Evolutionary conservation across 1,140 invertebrate genomes (phyloP).

Genomic region (Adoxophyes honmai): DNA sequence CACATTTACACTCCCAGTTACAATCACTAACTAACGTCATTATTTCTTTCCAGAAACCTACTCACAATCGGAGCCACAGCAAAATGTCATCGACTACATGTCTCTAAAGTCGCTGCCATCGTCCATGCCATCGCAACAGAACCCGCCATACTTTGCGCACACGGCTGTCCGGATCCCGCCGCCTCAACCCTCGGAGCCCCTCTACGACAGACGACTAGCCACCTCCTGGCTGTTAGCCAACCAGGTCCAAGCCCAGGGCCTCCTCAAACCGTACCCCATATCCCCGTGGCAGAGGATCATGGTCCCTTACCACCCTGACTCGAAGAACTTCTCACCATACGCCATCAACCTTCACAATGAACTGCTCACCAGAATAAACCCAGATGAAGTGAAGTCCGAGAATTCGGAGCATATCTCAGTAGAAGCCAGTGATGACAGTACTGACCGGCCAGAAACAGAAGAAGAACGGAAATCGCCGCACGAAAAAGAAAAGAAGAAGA

Average conservation of each 20-base stretch:
- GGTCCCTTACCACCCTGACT: constrained; percentile 69
- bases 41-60: constrained; percentile 65
- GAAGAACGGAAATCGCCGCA: constrained; percentile 60
- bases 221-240: constrained; percentile 78
- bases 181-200: constrained; percentile 47
- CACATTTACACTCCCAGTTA: too few species aligned
- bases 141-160: constrained; percentile 66
- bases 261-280: constrained; percentile 66
- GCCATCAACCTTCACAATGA: constrained; percentile 56
- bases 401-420: constrained; percentile 70
- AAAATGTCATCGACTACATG: constrained; percentile 67
- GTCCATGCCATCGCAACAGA: constrained; percentile 43
- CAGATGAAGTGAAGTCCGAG: constrained; percentile 68
- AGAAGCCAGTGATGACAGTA: constrained; percentile 80
- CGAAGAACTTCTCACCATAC: constrained; percentile 63
- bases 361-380: constrained; percentile 51
- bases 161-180: constrained; percentile 52
- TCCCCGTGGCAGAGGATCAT: constrained; percentile 77
- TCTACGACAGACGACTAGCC: constrained; percentile 76
- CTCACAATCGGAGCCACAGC: constrained; percentile 48
- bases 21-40: too few species aligned
- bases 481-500: constrained; percentile 81
- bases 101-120: constrained; percentile 53
- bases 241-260: constrained; percentile 64
- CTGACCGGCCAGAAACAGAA: constrained; percentile 79